Percentiles rank a stretch among this genome's conserved stretches.
Evolutionary conservation across 2,888 invertebrate species (phyloP).

Genomic region (Agonopterix arenella): DNA sequence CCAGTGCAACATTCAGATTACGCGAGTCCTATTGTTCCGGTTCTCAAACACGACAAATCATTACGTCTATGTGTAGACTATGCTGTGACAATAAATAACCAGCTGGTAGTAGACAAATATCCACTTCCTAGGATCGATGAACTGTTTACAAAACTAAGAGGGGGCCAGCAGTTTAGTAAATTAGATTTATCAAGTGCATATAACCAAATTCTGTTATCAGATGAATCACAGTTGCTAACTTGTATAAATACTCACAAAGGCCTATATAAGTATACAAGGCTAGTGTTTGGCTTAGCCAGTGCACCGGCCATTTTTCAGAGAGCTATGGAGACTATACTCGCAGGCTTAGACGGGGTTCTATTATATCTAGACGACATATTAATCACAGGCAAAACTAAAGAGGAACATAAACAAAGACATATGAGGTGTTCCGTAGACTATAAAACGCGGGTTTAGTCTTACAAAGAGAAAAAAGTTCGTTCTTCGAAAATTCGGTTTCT

Average conservation of each 20-base stretch:
- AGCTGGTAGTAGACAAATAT: too few relatives aligned
- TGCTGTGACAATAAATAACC: too few relatives aligned
- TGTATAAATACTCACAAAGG: conserved; percentile 13
- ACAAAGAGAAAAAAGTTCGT: conserved; percentile 3
- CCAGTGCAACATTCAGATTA: too few relatives aligned
- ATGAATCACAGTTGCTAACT: background rate
- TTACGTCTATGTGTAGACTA: too few relatives aligned
- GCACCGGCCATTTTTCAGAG: too few relatives aligned
- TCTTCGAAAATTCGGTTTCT: conserved; percentile 9
- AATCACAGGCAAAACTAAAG: background rate
- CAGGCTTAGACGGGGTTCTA: background rate
- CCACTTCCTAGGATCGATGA: too few relatives aligned
- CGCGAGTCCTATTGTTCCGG: too few relatives aligned
- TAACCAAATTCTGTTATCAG: too few relatives aligned
- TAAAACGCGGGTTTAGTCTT: conserved; percentile 8
- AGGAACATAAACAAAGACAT: background rate
- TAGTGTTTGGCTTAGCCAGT: background rate
- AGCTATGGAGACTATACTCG: background rate
- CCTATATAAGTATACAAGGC: conserved; percentile 1
- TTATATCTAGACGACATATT: conserved; percentile 10
- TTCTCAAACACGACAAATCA: too few relatives aligned
- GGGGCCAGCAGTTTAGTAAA: too few relatives aligned
- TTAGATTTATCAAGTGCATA: too few relatives aligned
- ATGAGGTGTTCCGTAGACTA: conserved; percentile 4
- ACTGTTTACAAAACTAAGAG: too few relatives aligned